A percentile compares a stretch with the other conserved stretches of the same genome.
phyloP scores from a whole-genome alignment of 2,113 vertebrate species.

The Lichenostomus cassidix region DNA sequence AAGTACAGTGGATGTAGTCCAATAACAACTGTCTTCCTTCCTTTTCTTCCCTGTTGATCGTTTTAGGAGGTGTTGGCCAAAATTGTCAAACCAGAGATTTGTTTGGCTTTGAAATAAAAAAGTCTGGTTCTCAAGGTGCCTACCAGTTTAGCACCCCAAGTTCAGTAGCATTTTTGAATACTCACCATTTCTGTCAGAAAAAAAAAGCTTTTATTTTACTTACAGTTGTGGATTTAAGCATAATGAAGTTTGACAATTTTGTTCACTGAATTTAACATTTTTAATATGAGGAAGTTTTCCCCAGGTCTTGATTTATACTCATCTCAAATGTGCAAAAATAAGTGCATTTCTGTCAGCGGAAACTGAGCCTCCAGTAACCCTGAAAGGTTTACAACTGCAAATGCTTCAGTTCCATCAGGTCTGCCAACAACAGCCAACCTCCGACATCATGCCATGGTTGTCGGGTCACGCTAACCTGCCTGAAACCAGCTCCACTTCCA shows the following conservation, averaged over 20 bases:
- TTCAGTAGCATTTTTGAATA: neutral
- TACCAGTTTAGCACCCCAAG: neutral
- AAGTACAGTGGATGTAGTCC: neutral
- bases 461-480: constrained; percentile 74
- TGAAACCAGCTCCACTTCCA: constrained; percentile 73
- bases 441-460: constrained; percentile 49
- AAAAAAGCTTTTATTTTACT: neutral
- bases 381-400: constrained; percentile 79
- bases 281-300: neutral
- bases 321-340: constrained; percentile 38
- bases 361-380: constrained; percentile 43
- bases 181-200: neutral
- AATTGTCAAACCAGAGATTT: constrained; percentile 10
- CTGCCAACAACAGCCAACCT: constrained; percentile 61
- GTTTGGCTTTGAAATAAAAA: neutral
- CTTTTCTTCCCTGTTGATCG: neutral
- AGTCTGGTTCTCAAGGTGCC: neutral
- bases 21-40: neutral
- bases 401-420: constrained; percentile 76
- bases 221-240: neutral
- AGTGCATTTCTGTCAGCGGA: constrained; percentile 30
- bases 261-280: neutral
- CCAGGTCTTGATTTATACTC: neutral
- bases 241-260: neutral
- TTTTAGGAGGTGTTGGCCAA: neutral